These are phyloP conservation scores for Momotus momota DNA, from an alignment of 2,797 vertebrate species.

Conservation along the genomic window DNA sequence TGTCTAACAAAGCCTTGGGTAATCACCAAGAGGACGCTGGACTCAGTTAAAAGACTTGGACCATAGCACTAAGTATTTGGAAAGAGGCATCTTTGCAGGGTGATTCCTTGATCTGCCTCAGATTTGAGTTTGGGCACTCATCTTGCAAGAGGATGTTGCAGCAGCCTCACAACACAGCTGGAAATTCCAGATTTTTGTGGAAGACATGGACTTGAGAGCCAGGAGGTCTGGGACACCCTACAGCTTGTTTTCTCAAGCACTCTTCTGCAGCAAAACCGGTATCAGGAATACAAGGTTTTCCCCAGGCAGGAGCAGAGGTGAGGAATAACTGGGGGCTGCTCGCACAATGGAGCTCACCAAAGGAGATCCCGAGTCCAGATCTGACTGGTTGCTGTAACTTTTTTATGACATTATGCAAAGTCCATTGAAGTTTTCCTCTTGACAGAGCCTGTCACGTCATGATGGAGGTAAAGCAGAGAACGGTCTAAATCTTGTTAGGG, in stretches of 20 bases:
- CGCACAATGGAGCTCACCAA: rapidly evolving
- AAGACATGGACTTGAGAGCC: not conserved
- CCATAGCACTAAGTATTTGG: conserved; percentile 54
- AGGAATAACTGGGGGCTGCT: not conserved
- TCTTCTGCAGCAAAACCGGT: not conserved
- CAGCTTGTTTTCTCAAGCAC: not conserved
- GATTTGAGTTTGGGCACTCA: not conserved
- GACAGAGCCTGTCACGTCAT: not conserved
- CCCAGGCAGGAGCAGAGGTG: not conserved
- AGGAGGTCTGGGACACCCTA: not conserved
- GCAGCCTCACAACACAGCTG: not conserved
- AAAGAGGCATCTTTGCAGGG: conserved; percentile 32
- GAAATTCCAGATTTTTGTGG: conserved; percentile 60
- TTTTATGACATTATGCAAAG: not conserved
- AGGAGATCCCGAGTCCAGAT: not conserved
- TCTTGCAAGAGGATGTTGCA: conserved; percentile 50
- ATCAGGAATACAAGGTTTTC: not conserved
- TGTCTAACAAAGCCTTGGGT: conserved; percentile 69
- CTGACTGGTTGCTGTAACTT: not conserved
- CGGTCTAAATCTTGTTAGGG: not conserved
- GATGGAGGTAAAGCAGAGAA: not conserved
- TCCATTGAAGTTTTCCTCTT: conserved; percentile 16
- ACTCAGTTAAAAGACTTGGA: conserved; percentile 67
- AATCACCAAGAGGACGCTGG: conserved; percentile 65
- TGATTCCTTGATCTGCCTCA: conserved; percentile 57